Conservation (phyloP, 2,888 invertebrate genomes). For the Alloscopus bannaensis region DNA sequence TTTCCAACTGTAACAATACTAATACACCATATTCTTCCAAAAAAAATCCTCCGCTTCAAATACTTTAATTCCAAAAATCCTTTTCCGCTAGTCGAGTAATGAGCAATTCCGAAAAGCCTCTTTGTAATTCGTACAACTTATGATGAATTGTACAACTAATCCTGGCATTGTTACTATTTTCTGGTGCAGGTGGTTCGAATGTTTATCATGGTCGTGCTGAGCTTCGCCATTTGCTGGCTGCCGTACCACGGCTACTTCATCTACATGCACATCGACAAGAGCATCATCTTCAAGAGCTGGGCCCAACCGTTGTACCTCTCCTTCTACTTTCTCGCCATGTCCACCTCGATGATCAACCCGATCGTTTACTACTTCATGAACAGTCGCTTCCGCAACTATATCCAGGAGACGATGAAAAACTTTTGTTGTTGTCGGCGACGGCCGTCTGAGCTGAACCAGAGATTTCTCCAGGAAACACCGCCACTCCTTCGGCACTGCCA, state of each 20-base stretch:
- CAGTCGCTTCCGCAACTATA: slow-evolving; percentile 77
- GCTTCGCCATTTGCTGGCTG: slow-evolving; percentile 90
- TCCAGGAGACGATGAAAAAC: slow-evolving; percentile 63
- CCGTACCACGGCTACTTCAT: slow-evolving; percentile 93
- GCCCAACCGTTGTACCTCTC: slow-evolving; percentile 90
- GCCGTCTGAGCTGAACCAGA: slow-evolving; percentile 26
- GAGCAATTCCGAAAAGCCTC: too few relatives aligned
- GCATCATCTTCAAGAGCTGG: slow-evolving; percentile 81
- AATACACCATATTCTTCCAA: too few relatives aligned
- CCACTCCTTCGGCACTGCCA: slow-evolving; percentile 76
- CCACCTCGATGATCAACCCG: slow-evolving; percentile 94
- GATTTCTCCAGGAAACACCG: slow-evolving; percentile 76
- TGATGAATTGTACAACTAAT: too few relatives aligned
- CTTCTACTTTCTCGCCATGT: slow-evolving; percentile 95
- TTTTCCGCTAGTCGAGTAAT: too few relatives aligned
- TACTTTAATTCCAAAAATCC: too few relatives aligned
- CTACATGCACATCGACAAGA: slow-evolving; percentile 85
- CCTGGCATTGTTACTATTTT: too few relatives aligned
- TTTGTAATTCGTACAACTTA: too few relatives aligned
- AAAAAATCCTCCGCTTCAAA: too few relatives aligned
- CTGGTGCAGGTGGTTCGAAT: slow-evolving; percentile 87
- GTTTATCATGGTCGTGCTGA: slow-evolving; percentile 90
- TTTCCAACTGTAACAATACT: too few relatives aligned
- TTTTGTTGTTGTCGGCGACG: slow-evolving; percentile 52
- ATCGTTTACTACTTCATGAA: slow-evolving; percentile 97